These are phyloP conservation scores for Ptychoptera albimana DNA, from an alignment of 2,888 invertebrate genomes.

Conservation along the genomic window DNA sequence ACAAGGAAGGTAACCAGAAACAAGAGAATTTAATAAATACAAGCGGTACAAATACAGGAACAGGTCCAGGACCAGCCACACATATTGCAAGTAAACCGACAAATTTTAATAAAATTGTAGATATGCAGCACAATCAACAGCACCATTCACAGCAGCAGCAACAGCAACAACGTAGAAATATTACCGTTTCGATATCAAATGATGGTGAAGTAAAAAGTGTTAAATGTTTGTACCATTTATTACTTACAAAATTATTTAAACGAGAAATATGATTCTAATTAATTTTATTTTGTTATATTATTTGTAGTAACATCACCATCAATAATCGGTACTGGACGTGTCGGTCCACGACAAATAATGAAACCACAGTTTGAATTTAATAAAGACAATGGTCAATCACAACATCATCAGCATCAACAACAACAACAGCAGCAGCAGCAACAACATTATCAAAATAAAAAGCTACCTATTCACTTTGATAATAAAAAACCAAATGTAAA, in stretches of 20 bases:
- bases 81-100: not conserved
- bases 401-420: too few species aligned
- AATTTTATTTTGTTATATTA: conserved; percentile 17
- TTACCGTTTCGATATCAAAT: conserved; percentile 13
- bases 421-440: too few species aligned
- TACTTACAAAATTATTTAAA: too few species aligned
- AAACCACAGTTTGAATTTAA: conserved; percentile 11
- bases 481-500: too few species aligned
- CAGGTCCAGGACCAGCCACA: not conserved
- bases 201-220: conserved; percentile 15
- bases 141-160: not conserved
- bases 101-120: not conserved
- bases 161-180: conserved; percentile 9
- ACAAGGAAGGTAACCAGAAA: not conserved
- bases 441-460: too few species aligned
- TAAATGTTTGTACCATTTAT: conserved; percentile 11
- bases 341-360: conserved; percentile 25
- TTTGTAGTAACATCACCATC: conserved; percentile 26
- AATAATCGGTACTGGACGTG: conserved; percentile 29
- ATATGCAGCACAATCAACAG: not conserved
- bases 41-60: not conserved
- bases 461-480: too few species aligned
- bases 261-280: too few species aligned
- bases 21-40: not conserved
- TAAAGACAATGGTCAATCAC: not conserved